Conservation (phyloP, 2,888 invertebrate species). For the Pyrrhia umbra region DNA sequence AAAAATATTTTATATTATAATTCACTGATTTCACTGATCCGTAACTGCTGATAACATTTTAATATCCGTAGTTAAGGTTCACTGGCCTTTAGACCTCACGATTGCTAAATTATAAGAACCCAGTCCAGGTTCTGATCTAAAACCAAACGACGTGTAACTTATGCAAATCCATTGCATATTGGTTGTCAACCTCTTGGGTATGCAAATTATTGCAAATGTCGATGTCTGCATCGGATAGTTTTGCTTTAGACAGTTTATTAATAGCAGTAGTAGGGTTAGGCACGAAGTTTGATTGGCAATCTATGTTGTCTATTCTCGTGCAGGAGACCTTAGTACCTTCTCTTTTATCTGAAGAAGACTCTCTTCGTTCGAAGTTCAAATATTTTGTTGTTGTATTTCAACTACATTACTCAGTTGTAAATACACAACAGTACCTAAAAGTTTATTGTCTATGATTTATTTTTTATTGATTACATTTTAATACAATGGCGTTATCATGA, state of each 20-base stretch:
- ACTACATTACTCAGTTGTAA: neutral
- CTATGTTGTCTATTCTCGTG: neutral
- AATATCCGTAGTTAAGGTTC: too few species aligned
- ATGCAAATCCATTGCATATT: conserved; percentile 37
- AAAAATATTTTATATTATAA: too few species aligned
- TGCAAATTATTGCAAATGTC: conserved; percentile 49
- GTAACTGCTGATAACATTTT: too few species aligned
- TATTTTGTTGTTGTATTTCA: neutral
- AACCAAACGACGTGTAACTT: conserved; percentile 14
- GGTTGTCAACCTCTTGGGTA: conserved; percentile 10
- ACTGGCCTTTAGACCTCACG: too few species aligned
- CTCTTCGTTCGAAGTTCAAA: conserved; percentile 7
- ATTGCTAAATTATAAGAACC: neutral
- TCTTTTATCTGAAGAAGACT: neutral
- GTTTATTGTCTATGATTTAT: too few species aligned
- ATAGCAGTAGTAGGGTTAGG: conserved; percentile 15
- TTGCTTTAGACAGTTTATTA: conserved; percentile 10
- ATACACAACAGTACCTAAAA: too few species aligned
- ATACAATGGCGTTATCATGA: too few species aligned
- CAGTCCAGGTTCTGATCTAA: too few species aligned
- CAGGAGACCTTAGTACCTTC: neutral
- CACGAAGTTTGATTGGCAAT: conserved; percentile 52
- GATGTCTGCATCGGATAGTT: conserved; percentile 14
- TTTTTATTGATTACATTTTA: too few species aligned
- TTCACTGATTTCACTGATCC: too few species aligned